phyloP scores from a whole-genome alignment of 2,113 vertebrate genomes.

The Psammodynastes pulverulentus region DNA sequence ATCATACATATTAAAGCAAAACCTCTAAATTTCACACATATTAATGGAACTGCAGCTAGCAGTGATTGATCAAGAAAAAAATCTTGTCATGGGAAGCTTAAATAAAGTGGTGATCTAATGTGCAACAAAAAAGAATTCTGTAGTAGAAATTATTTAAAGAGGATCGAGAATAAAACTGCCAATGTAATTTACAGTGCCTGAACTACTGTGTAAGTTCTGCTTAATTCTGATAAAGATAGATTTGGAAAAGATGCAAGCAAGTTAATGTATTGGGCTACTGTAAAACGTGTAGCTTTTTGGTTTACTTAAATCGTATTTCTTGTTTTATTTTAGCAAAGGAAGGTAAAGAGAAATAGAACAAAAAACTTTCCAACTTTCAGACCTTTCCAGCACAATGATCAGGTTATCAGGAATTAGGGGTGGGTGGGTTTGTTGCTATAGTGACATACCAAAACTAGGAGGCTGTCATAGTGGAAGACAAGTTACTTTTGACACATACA shows the following conservation, averaged over 20 bases:
- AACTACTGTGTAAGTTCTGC: neutral
- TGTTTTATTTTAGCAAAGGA: neutral
- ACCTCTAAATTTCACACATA: neutral
- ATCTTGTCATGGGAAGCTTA: neutral
- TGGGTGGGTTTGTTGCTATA: neutral
- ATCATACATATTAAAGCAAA: neutral
- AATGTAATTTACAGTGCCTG: neutral
- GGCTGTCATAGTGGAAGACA: neutral
- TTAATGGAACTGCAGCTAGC: neutral
- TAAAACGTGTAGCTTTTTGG: neutral
- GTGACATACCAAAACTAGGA: neutral
- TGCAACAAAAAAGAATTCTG: neutral
- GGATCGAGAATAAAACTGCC: neutral
- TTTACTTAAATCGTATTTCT: neutral
- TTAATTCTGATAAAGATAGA: neutral
- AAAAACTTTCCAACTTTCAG: neutral
- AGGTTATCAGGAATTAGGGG: neutral
- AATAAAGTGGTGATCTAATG: neutral
- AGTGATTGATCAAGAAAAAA: neutral
- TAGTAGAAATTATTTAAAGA: neutral
- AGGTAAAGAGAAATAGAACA: neutral
- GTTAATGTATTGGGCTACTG: neutral
- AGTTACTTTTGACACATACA: neutral
- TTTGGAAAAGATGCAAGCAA: neutral
- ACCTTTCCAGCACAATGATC: neutral